Conservation (phyloP, 1,140 invertebrate genomes). For the Drosophila nannoptera region DNA sequence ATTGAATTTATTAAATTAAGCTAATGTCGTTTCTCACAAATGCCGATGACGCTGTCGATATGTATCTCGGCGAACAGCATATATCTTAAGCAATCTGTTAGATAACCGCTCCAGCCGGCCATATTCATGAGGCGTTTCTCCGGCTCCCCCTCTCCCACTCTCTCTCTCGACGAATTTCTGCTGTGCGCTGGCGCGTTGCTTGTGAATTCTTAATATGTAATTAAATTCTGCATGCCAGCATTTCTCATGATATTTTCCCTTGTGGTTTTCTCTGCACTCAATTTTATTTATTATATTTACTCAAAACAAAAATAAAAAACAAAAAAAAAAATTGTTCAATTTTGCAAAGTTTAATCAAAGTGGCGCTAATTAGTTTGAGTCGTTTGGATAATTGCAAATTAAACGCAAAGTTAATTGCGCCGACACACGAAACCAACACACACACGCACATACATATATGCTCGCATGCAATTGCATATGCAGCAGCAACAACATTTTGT, state of each 20-base stretch:
- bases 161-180: background rate
- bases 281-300: conserved; percentile 28
- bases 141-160: no score
- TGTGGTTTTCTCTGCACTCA: conserved; percentile 28
- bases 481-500: conserved; percentile 49
- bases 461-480: conserved; percentile 52
- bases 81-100: conserved; percentile 26
- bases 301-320: background rate
- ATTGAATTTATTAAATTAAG: conserved; percentile 63
- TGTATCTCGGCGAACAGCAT: conserved; percentile 4
- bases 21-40: conserved; percentile 42
- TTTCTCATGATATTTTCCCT: conserved; percentile 3
- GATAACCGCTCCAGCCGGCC: conserved; percentile 13
- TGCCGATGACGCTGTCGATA: conserved; percentile 29
- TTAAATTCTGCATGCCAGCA: conserved; percentile 8
- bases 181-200: background rate
- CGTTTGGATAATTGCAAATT: conserved; percentile 78
- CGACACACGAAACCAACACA: conserved; percentile 68
- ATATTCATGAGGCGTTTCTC: conserved; percentile 7
- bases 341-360: conserved; percentile 72
- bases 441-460: conserved; percentile 20
- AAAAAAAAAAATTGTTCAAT: conserved; percentile 41
- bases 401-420: conserved; percentile 76
- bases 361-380: conserved; percentile 77
- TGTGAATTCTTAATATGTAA: conserved; percentile 11